Evolutionary conservation across 2,113 vertebrate genomes (phyloP), one percentile per base, ranked within the genome.

Genomic region (Anoplopoma fimbria): DNA sequence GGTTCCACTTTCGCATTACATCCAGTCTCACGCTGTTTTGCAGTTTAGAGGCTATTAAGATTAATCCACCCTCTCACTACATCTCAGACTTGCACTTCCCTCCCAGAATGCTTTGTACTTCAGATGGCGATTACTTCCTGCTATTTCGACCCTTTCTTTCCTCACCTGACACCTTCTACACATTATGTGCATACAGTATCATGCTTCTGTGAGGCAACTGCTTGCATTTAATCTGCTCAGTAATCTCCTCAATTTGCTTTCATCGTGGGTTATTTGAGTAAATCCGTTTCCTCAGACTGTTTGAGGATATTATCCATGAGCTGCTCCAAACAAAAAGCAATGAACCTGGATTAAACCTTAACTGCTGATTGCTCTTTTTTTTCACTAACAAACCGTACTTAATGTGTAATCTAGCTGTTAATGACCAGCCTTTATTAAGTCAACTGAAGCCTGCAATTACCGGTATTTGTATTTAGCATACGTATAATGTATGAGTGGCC

Each of bases 191-290:
- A 49, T 23, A 51, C 55, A 53, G 45, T 58, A 29, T 62, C 4
- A 25, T 7, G 13, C 65, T 27, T 23, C 49, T 63, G 36, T 75
- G 65, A 63, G 64, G 38, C 64, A 27, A 45, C 21, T 36, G 45
- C 42, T 77, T 49, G 27, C 7, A n/a, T 75, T 88, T 88, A 72
- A 77, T 88, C 86, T 68, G 36, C 53, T 88, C 63, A n/a, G 57
- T 67, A 29, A 29, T 58, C 55, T 14, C 25, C 42, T 82, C 25
- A 84, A 85, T 69, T 72, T 65, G 65, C 64, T 87, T 83, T 84
- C 63, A 62, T 71, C 79, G 58, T 75, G 47, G 34, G 55, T 57
- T 72, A 51, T 85, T 71, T 45, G 34, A 55, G 71, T 55, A 69
- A 72, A 65, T 77, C 65, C 84, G 86, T 68, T 82, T 5, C 27